phyloP scores from a whole-genome alignment of 2,888 invertebrate genomes.

The Ephialtes manifestator region DNA sequence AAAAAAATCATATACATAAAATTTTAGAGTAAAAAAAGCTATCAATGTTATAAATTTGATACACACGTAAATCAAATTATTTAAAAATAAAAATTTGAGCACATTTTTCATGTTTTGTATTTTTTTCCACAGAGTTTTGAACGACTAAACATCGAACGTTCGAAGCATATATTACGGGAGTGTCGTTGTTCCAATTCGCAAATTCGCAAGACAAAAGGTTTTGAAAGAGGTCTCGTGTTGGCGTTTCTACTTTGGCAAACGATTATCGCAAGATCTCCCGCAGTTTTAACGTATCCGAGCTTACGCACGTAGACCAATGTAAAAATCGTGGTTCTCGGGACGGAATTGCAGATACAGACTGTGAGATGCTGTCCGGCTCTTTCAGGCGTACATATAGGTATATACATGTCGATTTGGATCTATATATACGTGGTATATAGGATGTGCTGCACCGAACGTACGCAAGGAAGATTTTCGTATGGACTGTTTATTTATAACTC shows the following conservation, averaged over 20 bases:
- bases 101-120: background rate
- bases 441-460: constrained; percentile 5
- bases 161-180: background rate
- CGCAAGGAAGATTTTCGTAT: constrained; percentile 34
- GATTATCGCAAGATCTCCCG: background rate
- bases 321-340: background rate
- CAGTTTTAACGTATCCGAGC: background rate
- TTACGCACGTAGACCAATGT: background rate
- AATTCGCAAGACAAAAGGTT: background rate
- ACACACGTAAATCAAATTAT: no score
- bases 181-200: background rate
- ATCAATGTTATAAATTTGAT: no score
- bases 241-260: background rate
- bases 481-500: constrained; percentile 45
- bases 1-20: no score
- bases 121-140: background rate
- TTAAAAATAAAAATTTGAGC: no score
- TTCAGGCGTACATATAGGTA: constrained; percentile 12
- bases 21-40: no score
- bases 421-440: constrained; percentile 24
- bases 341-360: constrained; percentile 8
- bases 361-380: constrained; percentile 22
- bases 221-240: background rate
- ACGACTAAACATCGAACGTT: background rate
- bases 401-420: constrained; percentile 11